Base-by-base conservation (phyloP, 2,888 invertebrate species). In the Drosophila pseudotalamancana region DNA sequence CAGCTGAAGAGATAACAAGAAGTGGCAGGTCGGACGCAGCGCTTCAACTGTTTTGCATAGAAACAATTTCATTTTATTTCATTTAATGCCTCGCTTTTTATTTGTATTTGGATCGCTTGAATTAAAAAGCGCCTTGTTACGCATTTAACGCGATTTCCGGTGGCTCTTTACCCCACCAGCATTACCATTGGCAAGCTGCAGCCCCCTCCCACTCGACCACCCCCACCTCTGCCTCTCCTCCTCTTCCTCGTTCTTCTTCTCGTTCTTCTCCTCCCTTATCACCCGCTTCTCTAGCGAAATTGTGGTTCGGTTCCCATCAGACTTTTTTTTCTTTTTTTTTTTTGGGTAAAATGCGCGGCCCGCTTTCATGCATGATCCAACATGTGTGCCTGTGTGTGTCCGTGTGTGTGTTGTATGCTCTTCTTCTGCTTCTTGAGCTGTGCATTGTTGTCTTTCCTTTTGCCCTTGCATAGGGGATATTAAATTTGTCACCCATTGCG, bases 101-200 rank as follows among this genome's bases (percentile, higher is more conserved):
- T 72, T 72, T 72, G 71, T 63, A 70, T 87, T 84, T 71, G 87
- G 71, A 64, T 84, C 61, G 77, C 65, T 68, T 87, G 68, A 87
- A 81, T 81, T 85, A 71, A 81, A 81, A 81, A 81, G 81, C 81
- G 81, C 85, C 82, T 72, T 81, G 87, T 81, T 81, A 81, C 87
- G 87, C 87, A 87, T 87, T 87, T 87, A 87, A 87, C 73, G 60
- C 64, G 54, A 68, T 81, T 85, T 81, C 87, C 81, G 85, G 81
- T 65, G 71, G 48, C 55, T 54, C 34, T 49, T 18, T 29, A n/a
- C 46, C 29, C 34, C 48, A 42, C 46, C 32, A 43, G 14, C 9
- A 5, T 3, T n/a, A 23, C 16, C 29, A 29, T 29, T 43, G 27
- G n/a, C 25, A 35, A 29, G 19, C 40, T 35, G 14, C 39, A 16